A percentile compares a stretch with the other conserved stretches of the same genome.
Conservation (phyloP, 92 coral and sea anemone genomes). For the Porites lobata region DNA sequence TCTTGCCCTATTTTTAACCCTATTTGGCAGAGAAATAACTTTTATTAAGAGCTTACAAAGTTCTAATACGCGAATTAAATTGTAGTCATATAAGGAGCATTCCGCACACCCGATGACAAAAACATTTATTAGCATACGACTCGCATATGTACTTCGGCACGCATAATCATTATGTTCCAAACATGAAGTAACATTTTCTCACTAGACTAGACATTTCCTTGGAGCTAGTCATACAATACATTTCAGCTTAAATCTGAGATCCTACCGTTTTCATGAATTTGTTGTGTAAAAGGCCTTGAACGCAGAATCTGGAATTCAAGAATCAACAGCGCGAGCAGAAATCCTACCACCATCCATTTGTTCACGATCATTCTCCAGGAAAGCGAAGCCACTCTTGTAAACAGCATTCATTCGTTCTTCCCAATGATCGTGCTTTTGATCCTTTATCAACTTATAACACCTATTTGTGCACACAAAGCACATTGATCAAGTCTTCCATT, state of each 20-base stretch:
- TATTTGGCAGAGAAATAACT: too few relatives aligned
- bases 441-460: neutral
- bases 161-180: too few relatives aligned
- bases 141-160: too few relatives aligned
- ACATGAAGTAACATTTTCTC: too few relatives aligned
- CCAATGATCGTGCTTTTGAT: neutral
- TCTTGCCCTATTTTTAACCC: too few relatives aligned
- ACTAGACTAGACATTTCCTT: neutral
- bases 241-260: neutral
- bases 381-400: conserved; percentile 4
- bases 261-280: conserved; percentile 18
- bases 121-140: too few relatives aligned
- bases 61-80: neutral
- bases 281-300: conserved; percentile 10
- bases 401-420: conserved; percentile 41
- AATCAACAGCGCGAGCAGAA: conserved; percentile 58
- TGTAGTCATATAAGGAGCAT: neutral
- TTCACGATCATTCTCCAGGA: conserved; percentile 73
- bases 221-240: neutral
- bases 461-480: too few relatives aligned
- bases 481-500: neutral
- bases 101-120: neutral
- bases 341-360: conserved; percentile 71
- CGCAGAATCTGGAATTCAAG: conserved; percentile 86
- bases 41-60: too few relatives aligned